Conservation (phyloP, 2,888 invertebrate species). For the Megaustenia siamemsis region DNA sequence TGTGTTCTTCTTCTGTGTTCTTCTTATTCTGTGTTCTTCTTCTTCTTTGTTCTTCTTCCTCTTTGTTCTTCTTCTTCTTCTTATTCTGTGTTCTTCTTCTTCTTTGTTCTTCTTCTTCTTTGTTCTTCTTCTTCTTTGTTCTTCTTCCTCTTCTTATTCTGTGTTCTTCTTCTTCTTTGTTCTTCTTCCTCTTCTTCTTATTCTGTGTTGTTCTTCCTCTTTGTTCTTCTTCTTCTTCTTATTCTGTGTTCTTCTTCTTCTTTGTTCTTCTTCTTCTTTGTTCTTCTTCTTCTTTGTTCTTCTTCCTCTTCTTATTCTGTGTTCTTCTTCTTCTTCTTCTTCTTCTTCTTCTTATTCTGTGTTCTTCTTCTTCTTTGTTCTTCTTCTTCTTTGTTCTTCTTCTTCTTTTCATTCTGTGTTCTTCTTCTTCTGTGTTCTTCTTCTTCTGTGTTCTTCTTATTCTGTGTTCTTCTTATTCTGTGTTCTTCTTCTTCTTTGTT, state of each 20-base stretch:
- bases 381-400: not conserved
- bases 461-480: not conserved
- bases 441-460: not conserved
- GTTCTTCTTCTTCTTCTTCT: not conserved
- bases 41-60: not conserved
- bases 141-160: too few relatives aligned
- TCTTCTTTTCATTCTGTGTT: not conserved
- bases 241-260: not conserved
- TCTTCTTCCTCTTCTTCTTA: not conserved
- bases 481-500: not conserved
- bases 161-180: not conserved
- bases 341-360: not conserved
- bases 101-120: too few relatives aligned
- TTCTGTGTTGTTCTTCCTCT: not conserved
- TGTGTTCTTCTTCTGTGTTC: not conserved
- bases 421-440: not conserved
- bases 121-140: not conserved
- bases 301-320: not conserved
- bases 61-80: not conserved
- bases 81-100: too few relatives aligned
- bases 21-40: too few relatives aligned
- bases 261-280: not conserved
- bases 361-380: not conserved
- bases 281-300: not conserved
- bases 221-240: not conserved